These are phyloP conservation scores for Arrhopalites spinosus DNA, from an alignment of 2,888 invertebrate species.

Conservation along the genomic window DNA sequence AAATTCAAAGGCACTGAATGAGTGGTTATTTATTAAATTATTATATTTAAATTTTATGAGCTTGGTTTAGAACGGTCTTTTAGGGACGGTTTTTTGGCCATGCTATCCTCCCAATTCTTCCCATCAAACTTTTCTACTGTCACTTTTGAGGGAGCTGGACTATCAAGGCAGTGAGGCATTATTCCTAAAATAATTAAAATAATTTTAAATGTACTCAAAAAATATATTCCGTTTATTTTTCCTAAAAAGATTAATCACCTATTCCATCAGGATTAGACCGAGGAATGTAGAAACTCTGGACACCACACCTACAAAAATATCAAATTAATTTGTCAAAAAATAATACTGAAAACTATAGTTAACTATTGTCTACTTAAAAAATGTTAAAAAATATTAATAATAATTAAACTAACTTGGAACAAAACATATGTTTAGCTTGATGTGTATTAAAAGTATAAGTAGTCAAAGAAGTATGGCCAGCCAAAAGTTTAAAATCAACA, in stretches of 20 bases:
- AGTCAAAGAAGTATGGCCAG: slow-evolving; percentile 60
- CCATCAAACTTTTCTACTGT: slow-evolving; percentile 47
- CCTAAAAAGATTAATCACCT: too few species aligned
- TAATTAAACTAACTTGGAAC: slow-evolving; percentile 57
- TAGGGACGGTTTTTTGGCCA: slow-evolving; percentile 27
- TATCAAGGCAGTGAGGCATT: slow-evolving; percentile 52
- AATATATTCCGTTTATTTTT: too few species aligned
- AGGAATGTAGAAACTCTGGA: slow-evolving; percentile 63
- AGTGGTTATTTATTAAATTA: background rate
- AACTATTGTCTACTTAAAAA: background rate
- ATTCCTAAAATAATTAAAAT: too few species aligned
- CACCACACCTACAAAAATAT: background rate
- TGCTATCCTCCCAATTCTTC: slow-evolving; percentile 46
- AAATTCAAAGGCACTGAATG: too few species aligned
- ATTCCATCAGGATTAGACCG: slow-evolving; percentile 63
- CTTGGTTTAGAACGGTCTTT: slow-evolving; percentile 28
- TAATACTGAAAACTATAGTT: background rate
- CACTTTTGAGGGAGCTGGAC: slow-evolving; percentile 42
- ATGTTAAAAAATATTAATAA: background rate
- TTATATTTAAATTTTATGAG: background rate
- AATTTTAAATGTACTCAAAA: too few species aligned
- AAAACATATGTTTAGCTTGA: slow-evolving; percentile 62
- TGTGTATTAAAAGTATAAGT: slow-evolving; percentile 62
- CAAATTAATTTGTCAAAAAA: background rate
- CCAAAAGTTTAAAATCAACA: slow-evolving; percentile 59